Conservation (phyloP, 2,113 vertebrate genomes). For the Mungos mungo region DNA sequence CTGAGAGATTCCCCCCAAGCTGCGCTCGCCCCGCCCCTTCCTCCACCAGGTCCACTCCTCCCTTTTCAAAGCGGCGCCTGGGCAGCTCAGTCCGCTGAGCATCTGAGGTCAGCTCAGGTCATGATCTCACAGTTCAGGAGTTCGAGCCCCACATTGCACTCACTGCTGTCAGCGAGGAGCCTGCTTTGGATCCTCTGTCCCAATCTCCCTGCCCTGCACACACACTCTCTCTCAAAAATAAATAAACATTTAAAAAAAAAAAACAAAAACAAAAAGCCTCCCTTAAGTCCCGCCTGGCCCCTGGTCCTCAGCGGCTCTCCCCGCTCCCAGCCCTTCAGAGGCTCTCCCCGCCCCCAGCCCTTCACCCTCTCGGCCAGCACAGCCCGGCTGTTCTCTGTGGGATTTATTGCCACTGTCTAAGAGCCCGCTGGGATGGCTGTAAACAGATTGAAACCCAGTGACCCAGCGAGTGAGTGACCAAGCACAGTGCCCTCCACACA, state of each 20-base stretch:
- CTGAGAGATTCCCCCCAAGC: too few species aligned
- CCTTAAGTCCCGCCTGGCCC: not conserved
- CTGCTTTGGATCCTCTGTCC: too few species aligned
- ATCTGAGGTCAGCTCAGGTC: too few species aligned
- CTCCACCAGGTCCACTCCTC: not conserved
- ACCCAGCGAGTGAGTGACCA: not conserved
- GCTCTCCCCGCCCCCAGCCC: not conserved
- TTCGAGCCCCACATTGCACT: too few species aligned
- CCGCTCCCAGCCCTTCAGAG: not conserved
- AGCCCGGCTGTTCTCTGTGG: not conserved
- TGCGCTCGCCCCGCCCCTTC: not conserved
- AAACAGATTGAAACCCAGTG: conserved; percentile 51
- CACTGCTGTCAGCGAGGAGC: too few species aligned
- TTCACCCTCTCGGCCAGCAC: not conserved
- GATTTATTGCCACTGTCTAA: conserved; percentile 20
- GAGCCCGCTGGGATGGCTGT: not conserved
- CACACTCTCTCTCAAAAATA: too few species aligned
- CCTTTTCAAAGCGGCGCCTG: not conserved
- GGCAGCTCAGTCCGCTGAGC: too few species aligned
- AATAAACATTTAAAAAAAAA: too few species aligned
- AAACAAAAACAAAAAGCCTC: not conserved
- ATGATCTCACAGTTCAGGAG: too few species aligned
- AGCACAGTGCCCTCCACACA: not conserved
- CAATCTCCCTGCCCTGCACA: too few species aligned
- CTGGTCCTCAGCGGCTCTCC: not conserved